Evolutionary conservation across 2,113 vertebrate genomes (phyloP).

Genomic region (Salvelinus namaycush): DNA sequence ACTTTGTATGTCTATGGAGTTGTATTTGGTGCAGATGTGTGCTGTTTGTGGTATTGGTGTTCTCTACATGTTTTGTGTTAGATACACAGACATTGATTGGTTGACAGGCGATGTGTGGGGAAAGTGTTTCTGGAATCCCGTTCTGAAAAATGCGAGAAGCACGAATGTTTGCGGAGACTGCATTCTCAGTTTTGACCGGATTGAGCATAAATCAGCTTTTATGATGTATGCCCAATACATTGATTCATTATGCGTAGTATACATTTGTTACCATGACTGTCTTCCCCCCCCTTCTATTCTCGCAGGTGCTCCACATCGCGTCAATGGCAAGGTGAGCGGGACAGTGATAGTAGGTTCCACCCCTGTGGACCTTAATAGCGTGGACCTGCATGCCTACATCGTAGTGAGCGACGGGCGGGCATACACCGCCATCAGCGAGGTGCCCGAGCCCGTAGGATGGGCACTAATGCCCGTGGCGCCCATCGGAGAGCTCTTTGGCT

Average conservation of each 20-base stretch:
- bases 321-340: slow-evolving; percentile 92
- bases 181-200: no score
- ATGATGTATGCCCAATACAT: no score
- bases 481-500: slow-evolving; percentile 88
- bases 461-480: slow-evolving; percentile 87
- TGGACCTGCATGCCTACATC: slow-evolving; percentile 90
- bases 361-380: slow-evolving; percentile 68
- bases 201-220: no score
- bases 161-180: no score
- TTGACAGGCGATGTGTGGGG: no score
- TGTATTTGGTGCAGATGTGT: neutral
- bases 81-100: no score
- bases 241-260: neutral
- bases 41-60: neutral
- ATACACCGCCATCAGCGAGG: slow-evolving; percentile 90
- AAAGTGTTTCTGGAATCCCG: no score
- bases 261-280: neutral
- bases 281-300: neutral
- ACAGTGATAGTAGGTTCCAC: slow-evolving; percentile 78
- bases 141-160: no score
- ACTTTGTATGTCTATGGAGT: neutral
- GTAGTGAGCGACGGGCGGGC: slow-evolving; percentile 91
- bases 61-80: no score
- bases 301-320: slow-evolving; percentile 87
- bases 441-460: slow-evolving; percentile 82